Conservation (phyloP, 2,113 vertebrate species). For the Tenebrosternarchus preto region DNA sequence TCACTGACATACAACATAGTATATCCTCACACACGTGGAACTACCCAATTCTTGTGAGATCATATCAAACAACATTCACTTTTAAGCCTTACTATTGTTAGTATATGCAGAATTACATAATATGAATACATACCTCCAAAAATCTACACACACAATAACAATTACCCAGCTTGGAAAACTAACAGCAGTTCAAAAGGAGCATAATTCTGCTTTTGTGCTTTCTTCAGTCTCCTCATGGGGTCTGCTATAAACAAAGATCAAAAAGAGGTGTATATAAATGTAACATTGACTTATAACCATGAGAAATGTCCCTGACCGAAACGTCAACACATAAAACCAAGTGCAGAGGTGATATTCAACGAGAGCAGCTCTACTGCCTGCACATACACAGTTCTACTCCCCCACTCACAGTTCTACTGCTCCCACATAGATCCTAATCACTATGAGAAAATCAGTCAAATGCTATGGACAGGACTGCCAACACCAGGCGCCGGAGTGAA, state of each 20-base stretch:
- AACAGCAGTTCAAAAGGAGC: not conserved
- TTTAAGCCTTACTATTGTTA: too few species aligned
- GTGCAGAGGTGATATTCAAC: not conserved
- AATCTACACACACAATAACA: too few species aligned
- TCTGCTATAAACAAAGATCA: not conserved
- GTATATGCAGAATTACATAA: too few species aligned
- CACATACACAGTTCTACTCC: not conserved
- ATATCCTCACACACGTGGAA: too few species aligned
- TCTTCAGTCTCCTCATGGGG: not conserved
- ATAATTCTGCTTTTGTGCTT: not conserved
- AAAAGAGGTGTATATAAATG: not conserved
- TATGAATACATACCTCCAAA: too few species aligned
- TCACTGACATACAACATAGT: too few species aligned
- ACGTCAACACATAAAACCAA: not conserved
- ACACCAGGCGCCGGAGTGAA: not conserved
- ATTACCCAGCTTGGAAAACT: not conserved
- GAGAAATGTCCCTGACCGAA: not conserved
- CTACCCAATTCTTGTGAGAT: too few species aligned
- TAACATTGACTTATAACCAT: not conserved
- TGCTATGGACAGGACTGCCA: not conserved
- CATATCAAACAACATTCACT: too few species aligned
- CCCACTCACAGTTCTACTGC: not conserved
- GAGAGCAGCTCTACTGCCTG: not conserved
- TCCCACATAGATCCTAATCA: slow-evolving; percentile 6
- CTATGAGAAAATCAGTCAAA: not conserved